Conservation (phyloP, 2,113 vertebrate genomes). For the Cyprinus carpio region DNA sequence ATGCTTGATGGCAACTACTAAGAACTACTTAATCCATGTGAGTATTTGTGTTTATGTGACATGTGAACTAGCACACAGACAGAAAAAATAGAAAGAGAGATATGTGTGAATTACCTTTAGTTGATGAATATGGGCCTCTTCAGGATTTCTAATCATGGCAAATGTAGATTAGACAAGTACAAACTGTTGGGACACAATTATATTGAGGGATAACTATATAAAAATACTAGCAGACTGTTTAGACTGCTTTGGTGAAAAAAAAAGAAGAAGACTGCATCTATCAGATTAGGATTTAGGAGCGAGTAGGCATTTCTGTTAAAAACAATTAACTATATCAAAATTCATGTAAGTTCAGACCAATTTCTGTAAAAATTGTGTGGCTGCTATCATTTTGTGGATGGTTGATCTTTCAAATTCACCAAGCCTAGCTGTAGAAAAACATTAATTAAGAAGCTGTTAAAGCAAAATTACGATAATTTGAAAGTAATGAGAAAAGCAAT, state of each 20-base stretch:
- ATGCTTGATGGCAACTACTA: constrained; percentile 43
- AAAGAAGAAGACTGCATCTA: neutral
- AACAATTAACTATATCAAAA: neutral
- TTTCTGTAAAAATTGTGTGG: neutral
- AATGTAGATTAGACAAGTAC: neutral
- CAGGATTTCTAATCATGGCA: neutral
- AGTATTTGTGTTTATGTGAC: neutral
- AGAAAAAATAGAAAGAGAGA: neutral
- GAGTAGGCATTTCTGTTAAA: neutral
- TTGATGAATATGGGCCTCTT: neutral
- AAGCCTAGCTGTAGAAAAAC: neutral
- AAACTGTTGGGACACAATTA: neutral
- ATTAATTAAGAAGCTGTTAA: neutral
- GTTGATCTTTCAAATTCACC: constrained; percentile 4
- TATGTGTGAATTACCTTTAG: neutral
- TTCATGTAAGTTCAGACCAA: neutral
- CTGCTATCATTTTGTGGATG: neutral
- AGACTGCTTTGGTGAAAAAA: neutral
- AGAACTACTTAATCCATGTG: constrained; percentile 24
- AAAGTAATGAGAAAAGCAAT: constrained; percentile 4
- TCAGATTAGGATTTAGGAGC: neutral
- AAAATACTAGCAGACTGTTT: neutral
- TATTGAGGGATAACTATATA: neutral
- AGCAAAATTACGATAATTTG: neutral
- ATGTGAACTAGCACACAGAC: constrained; percentile 2